Percentiles rank a stretch among this genome's conserved stretches.
Conservation (phyloP, 2,888 invertebrate species). For the Orchestes rusci region DNA sequence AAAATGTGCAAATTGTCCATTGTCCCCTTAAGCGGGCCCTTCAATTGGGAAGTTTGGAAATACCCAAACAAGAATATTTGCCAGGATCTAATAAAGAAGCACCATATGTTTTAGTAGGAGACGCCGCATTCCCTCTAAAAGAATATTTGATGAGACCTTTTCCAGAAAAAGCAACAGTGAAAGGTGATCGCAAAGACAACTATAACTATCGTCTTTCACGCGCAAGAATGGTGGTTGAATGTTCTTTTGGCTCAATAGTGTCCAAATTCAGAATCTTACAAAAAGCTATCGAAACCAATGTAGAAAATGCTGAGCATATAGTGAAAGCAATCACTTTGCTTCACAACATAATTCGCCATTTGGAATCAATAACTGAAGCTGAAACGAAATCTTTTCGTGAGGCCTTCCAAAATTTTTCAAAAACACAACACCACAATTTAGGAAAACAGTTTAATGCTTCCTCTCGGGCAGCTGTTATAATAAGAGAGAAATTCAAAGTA, state of each 20-base stretch:
- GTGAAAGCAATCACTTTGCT: conserved; percentile 19
- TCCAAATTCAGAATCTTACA: conserved; percentile 18
- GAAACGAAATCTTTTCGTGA: background rate
- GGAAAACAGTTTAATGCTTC: background rate
- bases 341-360: conserved; percentile 16
- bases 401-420: background rate
- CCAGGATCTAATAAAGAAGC: conserved; percentile 1
- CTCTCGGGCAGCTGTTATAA: background rate
- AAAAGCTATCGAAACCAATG: conserved; percentile 21
- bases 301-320: conserved; percentile 20
- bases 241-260: conserved; percentile 27
- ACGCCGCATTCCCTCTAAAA: conserved; percentile 13
- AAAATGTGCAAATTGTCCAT: no score
- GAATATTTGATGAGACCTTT: conserved; percentile 2
- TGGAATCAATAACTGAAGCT: background rate
- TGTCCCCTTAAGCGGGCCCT: no score
- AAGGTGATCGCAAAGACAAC: conserved; percentile 8
- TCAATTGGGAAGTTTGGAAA: no score
- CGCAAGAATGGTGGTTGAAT: conserved; percentile 30
- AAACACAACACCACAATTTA: background rate
- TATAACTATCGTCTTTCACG: conserved; percentile 15
- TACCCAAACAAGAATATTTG: conserved; percentile 1
- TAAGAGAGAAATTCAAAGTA: background rate
- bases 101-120: conserved; percentile 14
- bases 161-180: conserved; percentile 21